Base-by-base conservation (phyloP, 2,797 vertebrate genomes). In the Monodelphis domestica region DNA sequence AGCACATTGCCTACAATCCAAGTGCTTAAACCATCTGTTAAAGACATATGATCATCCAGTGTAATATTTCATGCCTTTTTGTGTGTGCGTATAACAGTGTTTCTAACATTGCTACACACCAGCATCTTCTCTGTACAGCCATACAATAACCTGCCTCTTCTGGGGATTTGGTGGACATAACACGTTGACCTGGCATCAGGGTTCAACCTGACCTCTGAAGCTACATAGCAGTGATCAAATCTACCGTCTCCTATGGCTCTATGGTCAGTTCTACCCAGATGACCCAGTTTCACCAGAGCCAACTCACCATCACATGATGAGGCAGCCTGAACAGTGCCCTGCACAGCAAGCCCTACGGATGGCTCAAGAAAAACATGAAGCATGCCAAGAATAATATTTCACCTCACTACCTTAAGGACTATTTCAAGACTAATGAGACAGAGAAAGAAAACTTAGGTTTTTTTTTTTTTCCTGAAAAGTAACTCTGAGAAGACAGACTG, bases 221-320 rank as follows among this genome's bases (percentile, higher is more conserved):
- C 70, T 84, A 84, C 70, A 84, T 84, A 84, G 70, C 17, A 84
- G 70, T 84, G 70, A 84, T 84, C 70, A 84, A 84, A 84, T 84
- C 70, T 84, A 84, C 70, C 70, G 17, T 84, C 70, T 84, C 70
- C 70, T 84, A 84, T 84, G 70, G 70, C 70, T 84, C 70, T 84
- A 84, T 84, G 70, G 70, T 84, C 70, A 84, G 70, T 84, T 84
- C 70, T 84, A 84, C 70, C 70, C 24, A 29, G 29, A 7, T 24
- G 53, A 6, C 29, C 59, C 89, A 28, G 57, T 9, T 84, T 51
- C 0, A 0, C 89, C 87, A 11, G 92, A 52, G 84, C 3, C 2
- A 14, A 91, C 54, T 33, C 54, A n/a, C 5, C 7, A 24, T 55
- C 54, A n/a, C 4, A 0, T 3, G 12, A 5, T 45, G 1, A 53